phyloP scores from a whole-genome alignment of 2,797 vertebrate species.

The Crocodylus rhombifer region DNA sequence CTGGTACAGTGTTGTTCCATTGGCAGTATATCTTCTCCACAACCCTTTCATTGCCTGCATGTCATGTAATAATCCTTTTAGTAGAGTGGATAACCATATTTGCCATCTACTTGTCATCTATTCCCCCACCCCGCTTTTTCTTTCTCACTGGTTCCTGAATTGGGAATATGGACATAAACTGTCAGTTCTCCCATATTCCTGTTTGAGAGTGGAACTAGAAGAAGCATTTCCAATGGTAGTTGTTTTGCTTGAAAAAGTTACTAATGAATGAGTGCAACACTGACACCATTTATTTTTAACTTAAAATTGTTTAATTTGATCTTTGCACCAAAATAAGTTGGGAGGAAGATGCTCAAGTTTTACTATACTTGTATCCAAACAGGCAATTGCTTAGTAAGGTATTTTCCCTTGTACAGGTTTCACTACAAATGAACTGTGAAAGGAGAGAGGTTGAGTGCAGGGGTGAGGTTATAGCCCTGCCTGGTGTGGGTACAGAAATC shows the following conservation, averaged over 20 bases:
- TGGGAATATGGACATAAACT: neutral
- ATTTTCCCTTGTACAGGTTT: neutral
- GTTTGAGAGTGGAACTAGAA: neutral
- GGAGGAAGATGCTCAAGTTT: neutral
- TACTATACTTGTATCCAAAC: neutral
- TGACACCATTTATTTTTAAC: neutral
- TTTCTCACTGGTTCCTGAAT: neutral
- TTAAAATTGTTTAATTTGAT: slow-evolving; percentile 18
- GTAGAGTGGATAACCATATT: neutral
- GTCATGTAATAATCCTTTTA: neutral
- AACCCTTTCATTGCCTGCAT: neutral
- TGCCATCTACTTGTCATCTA: neutral
- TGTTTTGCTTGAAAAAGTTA: neutral
- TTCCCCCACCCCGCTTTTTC: neutral
- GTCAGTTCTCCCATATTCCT: accelerated
- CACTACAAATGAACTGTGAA: accelerated
- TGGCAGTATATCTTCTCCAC: neutral
- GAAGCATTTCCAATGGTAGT: neutral
- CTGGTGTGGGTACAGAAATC: accelerated
- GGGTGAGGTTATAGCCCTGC: accelerated
- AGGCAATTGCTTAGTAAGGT: accelerated
- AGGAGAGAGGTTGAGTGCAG: neutral
- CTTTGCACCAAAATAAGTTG: neutral
- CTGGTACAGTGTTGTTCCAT: neutral
- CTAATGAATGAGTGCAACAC: neutral